Evolutionary conservation across 2,797 vertebrate genomes (phyloP).

Genomic region (Falco naumanni): DNA sequence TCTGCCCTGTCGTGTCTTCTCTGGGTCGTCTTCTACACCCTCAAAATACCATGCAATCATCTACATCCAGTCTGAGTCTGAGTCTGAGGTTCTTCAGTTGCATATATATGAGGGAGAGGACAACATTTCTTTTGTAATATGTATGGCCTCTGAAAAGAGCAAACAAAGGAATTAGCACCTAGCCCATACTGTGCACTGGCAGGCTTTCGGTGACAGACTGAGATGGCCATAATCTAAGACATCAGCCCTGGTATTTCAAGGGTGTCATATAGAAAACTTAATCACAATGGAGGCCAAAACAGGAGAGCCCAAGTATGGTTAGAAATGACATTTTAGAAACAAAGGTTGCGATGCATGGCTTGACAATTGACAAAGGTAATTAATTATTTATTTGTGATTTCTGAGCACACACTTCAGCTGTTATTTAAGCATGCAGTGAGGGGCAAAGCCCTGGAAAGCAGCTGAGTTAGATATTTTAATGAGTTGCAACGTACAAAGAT

Average conservation of each 20-base stretch:
- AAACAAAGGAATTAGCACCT: neutral
- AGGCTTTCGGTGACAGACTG: neutral
- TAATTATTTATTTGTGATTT: constrained; percentile 40
- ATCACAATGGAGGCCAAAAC: neutral
- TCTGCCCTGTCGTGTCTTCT: neutral
- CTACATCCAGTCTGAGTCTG: neutral
- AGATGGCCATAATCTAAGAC: neutral
- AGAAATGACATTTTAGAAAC: neutral
- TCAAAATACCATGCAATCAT: neutral
- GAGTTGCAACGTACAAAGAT: constrained; percentile 36
- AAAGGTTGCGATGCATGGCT: neutral
- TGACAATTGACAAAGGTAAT: constrained; percentile 29
- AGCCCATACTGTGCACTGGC: neutral
- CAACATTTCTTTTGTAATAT: neutral
- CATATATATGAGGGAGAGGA: neutral
- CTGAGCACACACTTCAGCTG: neutral
- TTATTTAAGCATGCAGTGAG: neutral
- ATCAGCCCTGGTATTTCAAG: neutral
- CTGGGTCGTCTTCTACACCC: neutral
- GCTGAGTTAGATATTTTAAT: neutral
- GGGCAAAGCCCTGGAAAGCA: neutral
- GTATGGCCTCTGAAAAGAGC: neutral
- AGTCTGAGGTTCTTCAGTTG: neutral
- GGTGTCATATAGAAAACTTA: neutral
- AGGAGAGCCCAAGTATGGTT: neutral